Base-by-base conservation (phyloP, 1,140 invertebrate genomes). In the Halesus radiatus region DNA sequence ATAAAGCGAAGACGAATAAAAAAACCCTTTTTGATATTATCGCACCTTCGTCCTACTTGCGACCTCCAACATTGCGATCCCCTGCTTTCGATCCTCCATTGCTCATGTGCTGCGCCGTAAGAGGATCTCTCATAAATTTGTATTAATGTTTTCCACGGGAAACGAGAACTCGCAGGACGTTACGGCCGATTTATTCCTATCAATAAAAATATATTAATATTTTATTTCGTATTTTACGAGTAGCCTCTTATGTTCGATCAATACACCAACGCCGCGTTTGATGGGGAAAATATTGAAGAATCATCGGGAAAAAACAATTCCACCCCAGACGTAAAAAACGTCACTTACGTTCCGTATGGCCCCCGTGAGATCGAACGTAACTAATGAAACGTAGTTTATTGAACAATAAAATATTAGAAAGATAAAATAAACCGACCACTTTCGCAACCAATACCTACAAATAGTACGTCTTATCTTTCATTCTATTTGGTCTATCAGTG, bases 161-260 rank as follows among this genome's bases (percentile, higher is more conserved):
- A 73, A 73, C 45, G 52, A 23, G 32, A 18, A 74, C 70, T 53
- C 52, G 53, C 70, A 74, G 23, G 70, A 74, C 54, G 53, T 74
- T 74, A 54, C 70, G 50, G 18, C 50, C 50, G 70, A 74, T 74
- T 74, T 74, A 74, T 74, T 74, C 70, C 52, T 23, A 56, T 74
- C 70, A 52, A 74, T 74, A 74, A 74, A 74, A 74, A 74, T 53
- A 29, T 32, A 56, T 74, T 74, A 74, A 74, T 56, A 54, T 74
- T 74, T 74, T 74, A 74, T 56, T 53, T 56, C 53, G 3, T 26
- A 56, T 74, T 74, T 74, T 74, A 74, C 15, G 53, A 74, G 70
- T 50, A 70, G 37, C 66, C 18, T 45, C 66, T 70, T 70, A 50
- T 16, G 29, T 16, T 32, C 26, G 62, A 32, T 29, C 29, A 37